Percentiles rank a stretch among this genome's conserved stretches.
phyloP scores from a whole-genome alignment of 2,888 invertebrate species.

The Lochmaea crataegi region DNA sequence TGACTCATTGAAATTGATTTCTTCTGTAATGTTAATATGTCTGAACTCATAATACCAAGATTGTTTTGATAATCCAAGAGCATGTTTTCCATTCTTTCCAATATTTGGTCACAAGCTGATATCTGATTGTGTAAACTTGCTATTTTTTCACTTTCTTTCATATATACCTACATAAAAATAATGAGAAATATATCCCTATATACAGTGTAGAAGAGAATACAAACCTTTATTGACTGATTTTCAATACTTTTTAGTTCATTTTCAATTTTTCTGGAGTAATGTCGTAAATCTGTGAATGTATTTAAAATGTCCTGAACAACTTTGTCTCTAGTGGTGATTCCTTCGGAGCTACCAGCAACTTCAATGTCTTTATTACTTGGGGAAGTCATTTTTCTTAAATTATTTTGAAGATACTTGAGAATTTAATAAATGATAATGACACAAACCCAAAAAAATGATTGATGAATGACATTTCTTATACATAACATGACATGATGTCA shows the following conservation, averaged over 20 bases:
- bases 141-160: constrained; percentile 95
- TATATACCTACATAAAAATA: constrained; percentile 72
- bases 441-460: constrained; percentile 49
- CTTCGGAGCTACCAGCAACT: constrained; percentile 47
- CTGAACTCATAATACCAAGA: constrained; percentile 95
- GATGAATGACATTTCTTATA: constrained; percentile 22
- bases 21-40: constrained; percentile 93
- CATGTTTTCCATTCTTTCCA: constrained; percentile 86
- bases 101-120: constrained; percentile 93
- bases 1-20: constrained; percentile 97
- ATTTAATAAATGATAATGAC: constrained; percentile 44
- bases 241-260: constrained; percentile 91
- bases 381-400: constrained; percentile 33
- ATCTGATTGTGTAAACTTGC: constrained; percentile 95
- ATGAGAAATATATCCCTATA: neutral
- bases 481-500: no score
- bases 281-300: constrained; percentile 92
- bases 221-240: constrained; percentile 80
- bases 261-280: constrained; percentile 94
- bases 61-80: constrained; percentile 85
- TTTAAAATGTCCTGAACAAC: constrained; percentile 94
- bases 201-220: neutral
- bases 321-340: constrained; percentile 74
- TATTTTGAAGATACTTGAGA: constrained; percentile 41
- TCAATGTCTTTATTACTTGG: constrained; percentile 48